These are phyloP conservation scores for Papilio aristodemus DNA, from an alignment of 1,140 invertebrate species.

Conservation along the genomic window DNA sequence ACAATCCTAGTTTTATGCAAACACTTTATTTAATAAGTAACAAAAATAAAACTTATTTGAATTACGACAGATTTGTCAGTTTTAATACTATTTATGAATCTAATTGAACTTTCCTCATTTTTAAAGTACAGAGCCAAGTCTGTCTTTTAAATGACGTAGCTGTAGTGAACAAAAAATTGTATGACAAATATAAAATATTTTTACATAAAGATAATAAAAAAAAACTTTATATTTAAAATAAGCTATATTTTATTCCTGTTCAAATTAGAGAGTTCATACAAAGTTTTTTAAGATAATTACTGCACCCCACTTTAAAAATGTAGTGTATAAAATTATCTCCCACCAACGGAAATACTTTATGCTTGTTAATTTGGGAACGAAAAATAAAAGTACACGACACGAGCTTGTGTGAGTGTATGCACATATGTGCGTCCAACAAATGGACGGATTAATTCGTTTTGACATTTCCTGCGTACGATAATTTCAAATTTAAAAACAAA, in stretches of 20 bases:
- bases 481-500: slow-evolving; percentile 35
- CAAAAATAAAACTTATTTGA: too few species aligned
- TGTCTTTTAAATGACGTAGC: too few species aligned
- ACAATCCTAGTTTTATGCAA: too few species aligned
- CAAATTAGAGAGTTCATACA: slow-evolving; percentile 2
- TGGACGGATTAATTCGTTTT: slow-evolving; percentile 50
- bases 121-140: too few species aligned
- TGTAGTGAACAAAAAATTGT: too few species aligned
- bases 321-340: slow-evolving; percentile 28
- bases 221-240: neutral
- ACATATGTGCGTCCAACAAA: slow-evolving; percentile 47
- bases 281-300: slow-evolving; percentile 29
- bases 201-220: too few species aligned
- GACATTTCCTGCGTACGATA: slow-evolving; percentile 48
- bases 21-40: too few species aligned
- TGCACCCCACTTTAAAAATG: slow-evolving; percentile 27
- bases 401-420: slow-evolving; percentile 36
- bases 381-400: slow-evolving; percentile 39
- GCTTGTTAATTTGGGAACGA: slow-evolving; percentile 55
- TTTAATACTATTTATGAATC: too few species aligned
- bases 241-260: neutral
- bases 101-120: too few species aligned
- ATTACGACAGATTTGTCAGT: too few species aligned
- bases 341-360: slow-evolving; percentile 55
- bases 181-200: too few species aligned